Percentiles rank a stretch among this genome's conserved stretches.
phyloP scores from a whole-genome alignment of 1,140 invertebrate genomes.

The Adelges cooleyi region DNA sequence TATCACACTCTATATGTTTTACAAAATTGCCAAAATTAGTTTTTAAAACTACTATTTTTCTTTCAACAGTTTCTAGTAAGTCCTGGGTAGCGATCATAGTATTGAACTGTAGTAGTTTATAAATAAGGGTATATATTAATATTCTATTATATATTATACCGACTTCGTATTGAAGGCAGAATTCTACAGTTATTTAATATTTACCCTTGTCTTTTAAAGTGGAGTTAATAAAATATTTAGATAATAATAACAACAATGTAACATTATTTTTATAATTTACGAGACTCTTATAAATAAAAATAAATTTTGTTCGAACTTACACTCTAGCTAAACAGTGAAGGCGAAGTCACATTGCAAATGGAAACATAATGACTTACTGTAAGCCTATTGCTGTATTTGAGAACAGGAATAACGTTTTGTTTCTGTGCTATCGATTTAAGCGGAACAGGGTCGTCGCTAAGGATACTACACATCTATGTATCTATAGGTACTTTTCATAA shows the following conservation, averaged over 20 bases:
- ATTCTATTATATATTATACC: neutral
- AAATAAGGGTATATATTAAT: neutral
- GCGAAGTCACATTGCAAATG: neutral
- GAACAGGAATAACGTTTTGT: neutral
- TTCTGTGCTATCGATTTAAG: neutral
- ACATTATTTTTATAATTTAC: neutral
- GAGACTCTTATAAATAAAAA: too few relatives aligned
- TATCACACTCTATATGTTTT: neutral
- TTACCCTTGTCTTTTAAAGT: too few relatives aligned
- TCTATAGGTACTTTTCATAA: too few relatives aligned
- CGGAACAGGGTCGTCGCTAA: neutral
- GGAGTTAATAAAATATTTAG: too few relatives aligned
- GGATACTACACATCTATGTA: neutral
- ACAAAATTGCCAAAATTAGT: too few relatives aligned
- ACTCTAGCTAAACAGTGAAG: neutral
- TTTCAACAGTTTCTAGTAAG: too few relatives aligned
- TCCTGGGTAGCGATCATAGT: too few relatives aligned
- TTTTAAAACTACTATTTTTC: too few relatives aligned
- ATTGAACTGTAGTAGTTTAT: too few relatives aligned
- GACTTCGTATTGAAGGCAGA: too few relatives aligned
- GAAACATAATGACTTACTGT: neutral
- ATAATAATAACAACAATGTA: neutral
- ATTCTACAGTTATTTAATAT: too few relatives aligned
- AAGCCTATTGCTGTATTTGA: neutral
- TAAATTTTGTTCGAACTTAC: too few relatives aligned